Evolutionary conservation across 2,113 vertebrate species (phyloP), one percentile per base, ranked within the genome.

Genomic region (Leucoraja erinaceus): DNA sequence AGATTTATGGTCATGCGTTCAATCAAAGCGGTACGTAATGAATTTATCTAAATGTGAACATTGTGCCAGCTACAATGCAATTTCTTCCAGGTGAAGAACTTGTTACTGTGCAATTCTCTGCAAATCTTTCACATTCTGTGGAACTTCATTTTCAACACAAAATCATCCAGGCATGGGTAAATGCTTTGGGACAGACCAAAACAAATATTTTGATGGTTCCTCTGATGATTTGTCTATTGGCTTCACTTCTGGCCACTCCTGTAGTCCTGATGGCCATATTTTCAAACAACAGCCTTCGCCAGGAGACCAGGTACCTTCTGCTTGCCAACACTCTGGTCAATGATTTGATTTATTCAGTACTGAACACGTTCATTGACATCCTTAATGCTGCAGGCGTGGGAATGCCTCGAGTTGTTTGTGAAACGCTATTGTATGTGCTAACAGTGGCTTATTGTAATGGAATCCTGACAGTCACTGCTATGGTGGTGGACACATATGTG

Each of bases 301-400:
- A 94, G 94, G 96, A 97, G 94, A 97, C 96, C 0, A 96, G 96
- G 93, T 97, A 97, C 94, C 94, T 97, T 90, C 95, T 97, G 59
- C 94, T 97, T 94, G 96, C 96, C 72, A 97, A 97, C 0, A 94
- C 95, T 90, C 93, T 97, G 94, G 93, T 97, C 22, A 96, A 95
- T n/a, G 97, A 97, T 92, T 94, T 97, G 31, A 94, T 96, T 4
- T 97, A 96, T 94, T 94, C 97, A 54, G 63, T 96, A 6, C 93
- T 96, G 93, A 97, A 96, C 93, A 94, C 95, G 11, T 68, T 96
- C 68, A 96, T 93, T 5, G 94, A 95, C 16, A 94, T 95, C 77
- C 93, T 97, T 93, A 97, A 95, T 25, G 93, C 94, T 4, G 94
- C 95, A 1, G 93, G 86, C 0, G 75, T 96, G 0, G 83, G 93